Conservation (phyloP, 2,888 invertebrate genomes). For the Drosophila setosimentum region DNA sequence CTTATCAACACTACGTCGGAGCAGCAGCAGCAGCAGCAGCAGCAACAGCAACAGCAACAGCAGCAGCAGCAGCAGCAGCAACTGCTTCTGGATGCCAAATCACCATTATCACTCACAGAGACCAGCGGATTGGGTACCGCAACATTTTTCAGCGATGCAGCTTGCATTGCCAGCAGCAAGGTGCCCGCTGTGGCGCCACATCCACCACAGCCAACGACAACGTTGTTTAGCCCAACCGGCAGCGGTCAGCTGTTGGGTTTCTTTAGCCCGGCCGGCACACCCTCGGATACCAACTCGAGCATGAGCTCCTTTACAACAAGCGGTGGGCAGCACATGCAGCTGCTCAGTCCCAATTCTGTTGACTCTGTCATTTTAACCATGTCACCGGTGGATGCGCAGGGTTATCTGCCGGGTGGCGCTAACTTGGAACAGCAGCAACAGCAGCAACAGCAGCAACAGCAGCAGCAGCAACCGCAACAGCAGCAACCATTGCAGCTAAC, state of each 20-base stretch:
- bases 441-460: neutral
- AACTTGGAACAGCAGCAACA: constrained; percentile 9
- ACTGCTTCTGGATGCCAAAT: constrained; percentile 82
- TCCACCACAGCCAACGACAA: constrained; percentile 11
- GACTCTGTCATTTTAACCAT: constrained; percentile 91
- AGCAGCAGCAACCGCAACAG: neutral
- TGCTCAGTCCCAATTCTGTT: constrained; percentile 87
- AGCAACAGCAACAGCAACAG: too few relatives aligned
- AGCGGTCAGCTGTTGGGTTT: constrained; percentile 76
- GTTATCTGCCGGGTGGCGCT: constrained; percentile 44
- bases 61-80: constrained; percentile 56
- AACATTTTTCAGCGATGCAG: constrained; percentile 82
- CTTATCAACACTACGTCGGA: constrained; percentile 13
- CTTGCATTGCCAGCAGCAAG: constrained; percentile 23
- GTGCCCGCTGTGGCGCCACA: constrained; percentile 43
- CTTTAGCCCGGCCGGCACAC: constrained; percentile 86
- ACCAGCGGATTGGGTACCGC: constrained; percentile 85
- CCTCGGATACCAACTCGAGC: constrained; percentile 90
- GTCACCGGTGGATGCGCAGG: constrained; percentile 87
- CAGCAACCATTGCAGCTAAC: constrained; percentile 5
- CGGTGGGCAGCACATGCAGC: constrained; percentile 84
- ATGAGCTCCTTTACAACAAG: constrained; percentile 90
- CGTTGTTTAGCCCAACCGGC: constrained; percentile 82
- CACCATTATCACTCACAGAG: constrained; percentile 85
- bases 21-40: constrained; percentile 53